phyloP scores from a whole-genome alignment of 2,113 vertebrate species.

The Mionectes macconnelli region DNA sequence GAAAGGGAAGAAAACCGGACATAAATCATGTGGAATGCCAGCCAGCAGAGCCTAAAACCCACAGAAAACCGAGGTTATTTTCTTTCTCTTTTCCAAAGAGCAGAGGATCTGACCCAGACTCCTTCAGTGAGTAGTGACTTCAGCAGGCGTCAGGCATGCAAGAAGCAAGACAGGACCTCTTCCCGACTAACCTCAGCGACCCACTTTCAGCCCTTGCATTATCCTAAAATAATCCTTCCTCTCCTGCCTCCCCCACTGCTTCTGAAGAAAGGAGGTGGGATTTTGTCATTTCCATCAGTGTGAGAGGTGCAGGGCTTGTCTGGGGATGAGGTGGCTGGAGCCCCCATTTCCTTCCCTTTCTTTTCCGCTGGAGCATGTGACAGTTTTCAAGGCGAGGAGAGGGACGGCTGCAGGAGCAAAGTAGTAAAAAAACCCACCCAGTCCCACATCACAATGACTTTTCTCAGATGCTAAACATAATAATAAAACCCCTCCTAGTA shows the following conservation, averaged over 20 bases:
- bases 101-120: not conserved
- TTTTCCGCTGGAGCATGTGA: not conserved
- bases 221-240: not conserved
- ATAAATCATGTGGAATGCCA: slow-evolving; percentile 58
- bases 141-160: fast-evolving
- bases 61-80: not conserved
- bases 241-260: not conserved
- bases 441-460: slow-evolving; percentile 49
- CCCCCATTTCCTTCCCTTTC: slow-evolving; percentile 15
- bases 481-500: slow-evolving; percentile 47
- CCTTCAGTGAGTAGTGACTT: fast-evolving
- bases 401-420: not conserved
- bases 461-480: slow-evolving; percentile 53
- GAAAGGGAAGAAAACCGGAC: not conserved
- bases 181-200: not conserved
- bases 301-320: not conserved
- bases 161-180: not conserved
- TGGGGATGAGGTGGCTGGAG: not conserved
- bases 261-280: not conserved
- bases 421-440: not conserved
- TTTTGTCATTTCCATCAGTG: not conserved
- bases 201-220: not conserved
- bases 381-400: not conserved
- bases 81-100: not conserved
- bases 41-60: not conserved